Percentiles rank a stretch among this genome's conserved stretches.
Conservation (phyloP, 2,888 invertebrate genomes). For the Erynnis tages region DNA sequence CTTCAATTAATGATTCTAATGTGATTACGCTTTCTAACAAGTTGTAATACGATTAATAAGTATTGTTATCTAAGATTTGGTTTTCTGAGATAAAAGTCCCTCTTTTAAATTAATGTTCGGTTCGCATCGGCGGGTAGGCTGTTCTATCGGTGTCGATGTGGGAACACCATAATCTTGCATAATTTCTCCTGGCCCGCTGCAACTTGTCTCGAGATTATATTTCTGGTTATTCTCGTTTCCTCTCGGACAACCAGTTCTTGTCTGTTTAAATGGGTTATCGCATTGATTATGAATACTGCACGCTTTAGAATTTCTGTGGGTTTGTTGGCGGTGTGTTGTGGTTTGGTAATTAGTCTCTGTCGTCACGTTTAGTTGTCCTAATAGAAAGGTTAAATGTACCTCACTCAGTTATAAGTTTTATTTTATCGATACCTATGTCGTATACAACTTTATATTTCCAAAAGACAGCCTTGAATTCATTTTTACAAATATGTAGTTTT, state of each 20-base stretch:
- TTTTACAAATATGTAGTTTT: no score
- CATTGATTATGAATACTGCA: conserved; percentile 1
- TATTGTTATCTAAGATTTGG: no score
- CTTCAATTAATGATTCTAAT: no score
- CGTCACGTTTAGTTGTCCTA: no score
- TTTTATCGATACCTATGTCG: no score
- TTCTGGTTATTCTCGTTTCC: conserved; percentile 18
- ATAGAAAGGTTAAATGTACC: conserved; percentile 1
- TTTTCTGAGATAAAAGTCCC: no score
- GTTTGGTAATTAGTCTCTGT: not conserved
- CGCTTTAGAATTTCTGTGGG: not conserved
- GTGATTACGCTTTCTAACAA: no score
- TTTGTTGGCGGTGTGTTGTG: not conserved
- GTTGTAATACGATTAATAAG: no score
- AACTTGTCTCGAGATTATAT: conserved; percentile 12
- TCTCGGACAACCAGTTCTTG: conserved; percentile 8
- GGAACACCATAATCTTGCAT: conserved; percentile 8
- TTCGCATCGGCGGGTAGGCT: not conserved
- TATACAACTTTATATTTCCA: no score
- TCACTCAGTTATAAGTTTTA: no score
- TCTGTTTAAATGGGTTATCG: conserved; percentile 11
- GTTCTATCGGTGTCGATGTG: conserved; percentile 6
- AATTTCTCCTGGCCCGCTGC: conserved; percentile 8
- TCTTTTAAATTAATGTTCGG: not conserved
- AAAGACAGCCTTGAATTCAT: no score